Base-by-base conservation (phyloP, 1,140 invertebrate species). In the Araneus ventricosus region DNA sequence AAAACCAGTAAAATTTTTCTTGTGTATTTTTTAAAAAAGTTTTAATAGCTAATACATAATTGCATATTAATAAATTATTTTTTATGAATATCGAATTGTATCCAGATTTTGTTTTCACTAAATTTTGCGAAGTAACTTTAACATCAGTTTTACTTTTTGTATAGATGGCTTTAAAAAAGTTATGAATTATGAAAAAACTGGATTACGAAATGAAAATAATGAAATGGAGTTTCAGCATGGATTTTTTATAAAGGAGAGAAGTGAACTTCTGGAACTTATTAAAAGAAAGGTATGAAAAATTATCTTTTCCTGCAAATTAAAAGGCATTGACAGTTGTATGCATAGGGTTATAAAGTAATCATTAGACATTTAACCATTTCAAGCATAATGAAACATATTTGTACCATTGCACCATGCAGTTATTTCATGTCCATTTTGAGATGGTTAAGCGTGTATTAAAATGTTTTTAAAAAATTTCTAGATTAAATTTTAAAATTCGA, bases 121-220 rank as follows among this genome's bases (percentile, higher is more conserved):
- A 24, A 80, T 80, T 80, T 34, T 34, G n/a, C 8, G 0, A 61
- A 24, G 6, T n/a, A 61, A 6, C 24, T 61, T 6, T 61, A 5
- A 61, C 24, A 61, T 61, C 4, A 61, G 24, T 24, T n/a, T 2
- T n/a, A 61, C 24, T 61, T 34, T 79, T 79, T 79, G 22, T 96
- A 85, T 94, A 99, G 98, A 99, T 97, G 99, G 99, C 24, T 99
- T 99, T 96, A 98, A 99, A 94, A 99, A 99, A 96, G 98, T 99
- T 82, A 97, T 98, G 39, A 98, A 97, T 39, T 97, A 99, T 30
- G 98, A 99, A 95, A 97, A 98, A 95, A 98, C 98, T 89, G 97
- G 97, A 7, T 95, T 99, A 52, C 97, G 97, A 95, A 94, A 95
- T 59, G 98, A 99, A 94, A 97, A 97, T 94, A 98, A 99, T 96